Conservation (phyloP, 1,140 invertebrate species). For the Drosophila carrolli region DNA sequence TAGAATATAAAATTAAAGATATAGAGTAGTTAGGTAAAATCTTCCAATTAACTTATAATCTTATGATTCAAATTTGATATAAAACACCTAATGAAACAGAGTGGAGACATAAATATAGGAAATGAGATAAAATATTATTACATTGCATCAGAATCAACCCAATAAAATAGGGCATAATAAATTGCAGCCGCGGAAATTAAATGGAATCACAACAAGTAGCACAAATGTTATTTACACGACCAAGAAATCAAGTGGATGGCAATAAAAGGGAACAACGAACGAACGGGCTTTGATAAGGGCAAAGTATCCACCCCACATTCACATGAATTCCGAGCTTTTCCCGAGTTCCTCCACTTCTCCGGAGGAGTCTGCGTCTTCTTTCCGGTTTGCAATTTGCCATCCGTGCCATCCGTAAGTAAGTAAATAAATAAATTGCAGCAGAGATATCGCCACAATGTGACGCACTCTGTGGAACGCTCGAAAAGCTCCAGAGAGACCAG, state of each 20-base stretch:
- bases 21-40: no score
- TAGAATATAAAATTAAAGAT: no score
- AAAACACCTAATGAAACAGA: background rate
- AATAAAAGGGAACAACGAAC: conserved; percentile 2
- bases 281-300: conserved; percentile 19
- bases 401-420: conserved; percentile 23
- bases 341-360: conserved; percentile 3
- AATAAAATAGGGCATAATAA: background rate
- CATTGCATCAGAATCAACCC: background rate
- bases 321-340: background rate
- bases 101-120: background rate
- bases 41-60: no score
- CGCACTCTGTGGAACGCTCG: conserved; percentile 36
- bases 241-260: conserved; percentile 16
- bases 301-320: background rate
- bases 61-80: no score
- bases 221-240: background rate
- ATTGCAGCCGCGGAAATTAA: background rate
- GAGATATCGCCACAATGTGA: conserved; percentile 54
- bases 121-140: background rate
- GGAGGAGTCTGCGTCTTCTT: conserved; percentile 16
- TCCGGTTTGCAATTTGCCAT: conserved; percentile 42
- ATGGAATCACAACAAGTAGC: background rate
- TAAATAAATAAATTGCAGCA: conserved; percentile 68
- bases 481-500: conserved; percentile 2